These are phyloP conservation scores for Arctia plantaginis DNA, from an alignment of 2,888 invertebrate species.

Conservation along the genomic window DNA sequence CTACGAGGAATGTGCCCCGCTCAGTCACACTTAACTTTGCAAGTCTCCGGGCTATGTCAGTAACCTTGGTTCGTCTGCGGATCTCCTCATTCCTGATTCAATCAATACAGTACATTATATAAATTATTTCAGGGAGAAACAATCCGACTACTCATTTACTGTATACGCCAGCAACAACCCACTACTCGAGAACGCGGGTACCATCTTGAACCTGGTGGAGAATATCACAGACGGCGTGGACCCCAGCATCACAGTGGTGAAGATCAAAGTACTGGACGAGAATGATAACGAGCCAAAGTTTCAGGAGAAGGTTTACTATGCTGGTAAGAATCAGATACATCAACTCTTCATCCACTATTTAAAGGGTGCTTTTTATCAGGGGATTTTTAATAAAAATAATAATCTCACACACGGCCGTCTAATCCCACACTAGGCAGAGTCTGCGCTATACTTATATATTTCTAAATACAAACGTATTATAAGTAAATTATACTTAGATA, in stretches of 20 bases:
- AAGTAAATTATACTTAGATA: too few species aligned
- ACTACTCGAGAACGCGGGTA: slow-evolving; percentile 87
- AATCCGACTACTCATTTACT: slow-evolving; percentile 90
- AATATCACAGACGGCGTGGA: slow-evolving; percentile 83
- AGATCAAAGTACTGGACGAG: slow-evolving; percentile 91
- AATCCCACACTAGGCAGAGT: too few species aligned
- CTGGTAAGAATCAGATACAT: slow-evolving; percentile 76
- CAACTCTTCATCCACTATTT: too few species aligned
- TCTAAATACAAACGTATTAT: too few species aligned
- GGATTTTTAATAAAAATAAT: too few species aligned
- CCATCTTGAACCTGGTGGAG: slow-evolving; percentile 74
- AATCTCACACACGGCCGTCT: too few species aligned
- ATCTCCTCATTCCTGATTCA: background rate
- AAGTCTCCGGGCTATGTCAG: background rate
- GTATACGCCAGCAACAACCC: slow-evolving; percentile 95
- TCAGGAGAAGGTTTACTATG: slow-evolving; percentile 88
- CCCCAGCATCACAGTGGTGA: slow-evolving; percentile 90
- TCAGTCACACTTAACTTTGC: background rate
- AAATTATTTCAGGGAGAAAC: slow-evolving; percentile 87
- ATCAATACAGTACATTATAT: background rate
- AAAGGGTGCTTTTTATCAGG: too few species aligned
- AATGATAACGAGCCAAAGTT: slow-evolving; percentile 95
- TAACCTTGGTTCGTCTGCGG: background rate
- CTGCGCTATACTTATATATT: too few species aligned
- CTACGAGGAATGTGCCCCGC: background rate